phyloP scores from a whole-genome alignment of 2,888 invertebrate genomes.

The Eupithecia centaureata region DNA sequence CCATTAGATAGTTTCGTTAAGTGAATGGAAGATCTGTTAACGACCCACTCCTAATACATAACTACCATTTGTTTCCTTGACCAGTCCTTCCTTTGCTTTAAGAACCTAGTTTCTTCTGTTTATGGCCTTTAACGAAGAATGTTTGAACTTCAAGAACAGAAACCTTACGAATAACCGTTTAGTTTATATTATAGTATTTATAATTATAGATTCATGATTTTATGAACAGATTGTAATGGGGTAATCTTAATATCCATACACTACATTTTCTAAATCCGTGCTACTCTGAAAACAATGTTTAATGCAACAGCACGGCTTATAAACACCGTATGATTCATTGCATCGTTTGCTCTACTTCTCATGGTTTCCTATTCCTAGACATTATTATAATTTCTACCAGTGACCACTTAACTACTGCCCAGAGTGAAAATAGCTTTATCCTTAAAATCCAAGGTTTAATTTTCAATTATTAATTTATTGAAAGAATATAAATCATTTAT shows the following conservation, averaged over 20 bases:
- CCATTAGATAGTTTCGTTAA: too few relatives aligned
- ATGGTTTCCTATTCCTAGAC: constrained; percentile 46
- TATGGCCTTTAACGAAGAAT: neutral
- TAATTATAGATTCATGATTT: neutral
- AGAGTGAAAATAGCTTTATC: neutral
- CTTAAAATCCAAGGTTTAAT: too few relatives aligned
- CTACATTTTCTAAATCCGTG: constrained; percentile 50
- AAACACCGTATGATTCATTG: constrained; percentile 32
- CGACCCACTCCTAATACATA: too few relatives aligned
- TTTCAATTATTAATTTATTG: too few relatives aligned
- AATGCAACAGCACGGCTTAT: constrained; percentile 32
- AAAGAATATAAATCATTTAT: too few relatives aligned
- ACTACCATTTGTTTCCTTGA: too few relatives aligned
- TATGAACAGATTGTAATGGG: neutral
- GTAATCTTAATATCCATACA: constrained; percentile 18
- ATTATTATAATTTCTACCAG: constrained; percentile 39
- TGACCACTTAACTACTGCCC: neutral
- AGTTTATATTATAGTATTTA: neutral
- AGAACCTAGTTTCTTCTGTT: too few relatives aligned
- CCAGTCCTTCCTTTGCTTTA: too few relatives aligned
- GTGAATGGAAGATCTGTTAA: too few relatives aligned
- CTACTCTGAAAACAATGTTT: constrained; percentile 60
- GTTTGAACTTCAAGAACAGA: neutral
- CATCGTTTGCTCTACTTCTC: constrained; percentile 27
- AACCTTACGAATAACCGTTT: neutral